Evolutionary conservation across 2,888 invertebrate genomes (phyloP), one percentile per base, ranked within the genome.

Genomic region (Neoascia interrupta): DNA sequence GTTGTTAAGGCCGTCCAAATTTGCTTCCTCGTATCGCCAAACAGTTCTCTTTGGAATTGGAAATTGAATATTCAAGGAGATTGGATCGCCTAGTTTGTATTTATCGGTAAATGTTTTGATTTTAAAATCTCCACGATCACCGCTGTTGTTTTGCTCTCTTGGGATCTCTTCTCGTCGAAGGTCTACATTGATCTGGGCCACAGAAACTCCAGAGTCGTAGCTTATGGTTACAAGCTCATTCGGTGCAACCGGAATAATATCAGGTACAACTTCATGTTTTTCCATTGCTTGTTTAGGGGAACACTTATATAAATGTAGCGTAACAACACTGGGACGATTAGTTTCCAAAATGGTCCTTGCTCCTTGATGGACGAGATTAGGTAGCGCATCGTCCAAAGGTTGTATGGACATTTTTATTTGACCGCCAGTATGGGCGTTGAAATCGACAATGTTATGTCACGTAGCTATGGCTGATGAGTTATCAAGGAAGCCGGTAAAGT

Each of bases 41-140:
- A n/a, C n/a, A n/a, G n/a, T n/a, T n/a, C n/a, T n/a, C n/a, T n/a
- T n/a, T n/a, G n/a, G n/a, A n/a, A n/a, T n/a, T n/a, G n/a, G n/a
- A n/a, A n/a, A n/a, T n/a, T n/a, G n/a, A n/a, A n/a, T n/a, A n/a
- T n/a, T n/a, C n/a, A n/a, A n/a, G 54, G 96, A 96, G 15, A 97
- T 90, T 0, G 97, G 96, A 49, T 92, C 89, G 0, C 95, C 96
- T 10, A 97, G 89, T 1, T 92, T 91, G 87, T 97, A 94, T 84
- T 97, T 96, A 72, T 92, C 91, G 0, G 96, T 96, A 84, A 97
- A 95, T 21, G 91, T 91, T 43, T 89, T 91, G 51, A 95, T 93
- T 2, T 94, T 94, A 85, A 92, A 93, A 15, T 90, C 89, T 0
- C 88, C 92, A 34, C 94, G 90, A 5, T 92, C 88, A 0, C 84